Base-by-base conservation (phyloP, 1,140 invertebrate genomes). In the Caenorhabditis inopinata region DNA sequence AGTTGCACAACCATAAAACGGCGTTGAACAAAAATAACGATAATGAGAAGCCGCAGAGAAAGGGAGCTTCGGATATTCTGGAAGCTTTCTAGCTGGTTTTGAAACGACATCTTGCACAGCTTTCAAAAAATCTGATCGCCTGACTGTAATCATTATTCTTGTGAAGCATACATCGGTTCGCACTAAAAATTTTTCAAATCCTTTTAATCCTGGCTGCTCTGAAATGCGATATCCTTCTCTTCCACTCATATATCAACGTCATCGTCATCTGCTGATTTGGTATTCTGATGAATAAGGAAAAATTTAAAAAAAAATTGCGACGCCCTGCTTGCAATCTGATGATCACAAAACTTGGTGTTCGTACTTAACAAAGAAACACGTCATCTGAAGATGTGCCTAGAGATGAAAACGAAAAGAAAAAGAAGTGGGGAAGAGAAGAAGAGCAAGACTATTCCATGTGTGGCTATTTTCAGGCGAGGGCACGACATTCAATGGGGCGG, bases 381-480 rank as follows among this genome's bases (percentile, higher is more conserved):
- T 68, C 58, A 68, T 68, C n/a, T 68, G 58, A 68, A 68, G 32
- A n/a, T 9, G 58, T 29, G 14, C 14, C 38, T 38, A 18, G 32
- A 27, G n/a, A 29, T 2, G 32, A 6, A 58, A 35, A 62, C 29
- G n/a, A 21, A 14, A n/a, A 38, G 32, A 21, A 38, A 25, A 68
- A 68, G 21, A 38, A 68, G 32, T 51, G 38, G n/a, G 38, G 38
- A 32, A 38, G n/a, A 35, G 27, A 68, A 21, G 32, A 68, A 68
- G 32, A 68, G 58, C 29, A 38, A 38, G 58, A 38, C 58, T 68
- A 68, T 68, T 29, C 38, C 38, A 32, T 68, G 58, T 42, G 58
- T 2, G 58, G 58, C 58, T 68, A 68, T 68, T 68, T 68, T 68
- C 58, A 68, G 58, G 58, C 58, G 32, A 32, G 58, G 58, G 58